Conservation (phyloP, 2,113 vertebrate species). For the Pungitius pungitius region DNA sequence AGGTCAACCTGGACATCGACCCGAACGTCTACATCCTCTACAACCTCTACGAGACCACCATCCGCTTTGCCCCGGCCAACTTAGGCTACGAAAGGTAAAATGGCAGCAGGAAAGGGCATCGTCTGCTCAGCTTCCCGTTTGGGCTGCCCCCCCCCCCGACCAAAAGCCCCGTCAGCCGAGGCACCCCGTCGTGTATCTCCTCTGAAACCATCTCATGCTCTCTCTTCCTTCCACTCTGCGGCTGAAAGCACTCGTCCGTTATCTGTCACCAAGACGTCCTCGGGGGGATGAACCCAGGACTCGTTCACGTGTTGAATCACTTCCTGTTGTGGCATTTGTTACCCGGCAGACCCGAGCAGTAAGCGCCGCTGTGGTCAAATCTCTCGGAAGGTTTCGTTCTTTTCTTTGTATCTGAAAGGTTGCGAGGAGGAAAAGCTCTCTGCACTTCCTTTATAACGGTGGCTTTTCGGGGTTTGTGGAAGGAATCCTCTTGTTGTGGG, state of each 20-base stretch:
- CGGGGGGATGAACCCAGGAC: neutral
- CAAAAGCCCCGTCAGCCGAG: neutral
- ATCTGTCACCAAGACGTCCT: neutral
- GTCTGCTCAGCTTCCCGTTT: slow-evolving; percentile 40
- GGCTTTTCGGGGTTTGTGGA: neutral
- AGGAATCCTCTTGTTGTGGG: neutral
- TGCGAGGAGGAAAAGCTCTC: neutral
- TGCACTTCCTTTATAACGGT: neutral
- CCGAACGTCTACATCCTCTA: slow-evolving; percentile 91
- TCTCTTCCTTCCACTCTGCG: neutral
- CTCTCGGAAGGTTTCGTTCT: neutral
- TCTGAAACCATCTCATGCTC: neutral
- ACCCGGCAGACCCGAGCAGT: neutral
- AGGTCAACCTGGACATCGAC: slow-evolving; percentile 88
- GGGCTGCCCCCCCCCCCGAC: neutral
- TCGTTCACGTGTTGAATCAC: neutral
- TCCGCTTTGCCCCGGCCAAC: slow-evolving; percentile 92
- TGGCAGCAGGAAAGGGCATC: fast-evolving
- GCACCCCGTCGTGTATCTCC: neutral
- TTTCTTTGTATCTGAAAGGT: neutral
- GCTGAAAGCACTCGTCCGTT: neutral
- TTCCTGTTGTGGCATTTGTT: neutral
- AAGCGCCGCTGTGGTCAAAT: neutral
- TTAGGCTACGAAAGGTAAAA: slow-evolving; percentile 87
- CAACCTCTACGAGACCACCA: slow-evolving; percentile 85